Evolutionary conservation across 2,797 vertebrate species (phyloP).

Genomic region (Hippoglossus hippoglossus): DNA sequence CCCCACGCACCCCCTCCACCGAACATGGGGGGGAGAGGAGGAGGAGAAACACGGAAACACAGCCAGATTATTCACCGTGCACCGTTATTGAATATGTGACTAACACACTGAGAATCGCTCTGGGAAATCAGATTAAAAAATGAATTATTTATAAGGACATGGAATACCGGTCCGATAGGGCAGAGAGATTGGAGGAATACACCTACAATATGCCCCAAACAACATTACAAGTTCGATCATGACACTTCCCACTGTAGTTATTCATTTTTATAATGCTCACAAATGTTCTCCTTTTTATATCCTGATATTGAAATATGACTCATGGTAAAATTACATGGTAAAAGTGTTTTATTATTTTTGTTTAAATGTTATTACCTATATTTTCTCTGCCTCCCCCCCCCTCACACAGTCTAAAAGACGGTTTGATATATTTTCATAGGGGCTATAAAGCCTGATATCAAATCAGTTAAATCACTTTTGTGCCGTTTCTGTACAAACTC

Average conservation of each 20-base stretch:
- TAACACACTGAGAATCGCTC: conserved; percentile 83
- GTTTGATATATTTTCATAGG: conserved; percentile 70
- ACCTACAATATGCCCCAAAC: conserved; percentile 79
- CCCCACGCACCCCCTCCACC: neutral
- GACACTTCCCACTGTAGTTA: conserved; percentile 77
- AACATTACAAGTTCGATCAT: conserved; percentile 83
- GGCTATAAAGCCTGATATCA: conserved; percentile 63
- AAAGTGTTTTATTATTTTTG: conserved; percentile 81
- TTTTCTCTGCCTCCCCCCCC: conserved; percentile 27
- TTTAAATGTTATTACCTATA: conserved; percentile 76
- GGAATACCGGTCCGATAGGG: conserved; percentile 71
- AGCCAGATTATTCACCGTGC: conserved; percentile 80
- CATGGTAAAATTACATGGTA: conserved; percentile 74
- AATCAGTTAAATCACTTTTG: conserved; percentile 66
- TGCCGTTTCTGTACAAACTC: conserved; percentile 47
- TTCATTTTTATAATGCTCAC: conserved; percentile 80
- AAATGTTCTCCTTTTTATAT: conserved; percentile 71
- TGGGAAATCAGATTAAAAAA: conserved; percentile 87
- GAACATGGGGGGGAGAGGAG: conserved; percentile 38
- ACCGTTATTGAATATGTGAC: conserved; percentile 85
- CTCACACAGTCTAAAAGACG: conserved; percentile 56
- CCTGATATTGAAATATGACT: conserved; percentile 82
- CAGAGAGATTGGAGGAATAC: conserved; percentile 72
- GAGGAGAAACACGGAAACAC: conserved; percentile 64
- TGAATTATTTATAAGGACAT: conserved; percentile 85